Base-by-base conservation (phyloP, 2,113 vertebrate species). In the Orycteropus afer region DNA sequence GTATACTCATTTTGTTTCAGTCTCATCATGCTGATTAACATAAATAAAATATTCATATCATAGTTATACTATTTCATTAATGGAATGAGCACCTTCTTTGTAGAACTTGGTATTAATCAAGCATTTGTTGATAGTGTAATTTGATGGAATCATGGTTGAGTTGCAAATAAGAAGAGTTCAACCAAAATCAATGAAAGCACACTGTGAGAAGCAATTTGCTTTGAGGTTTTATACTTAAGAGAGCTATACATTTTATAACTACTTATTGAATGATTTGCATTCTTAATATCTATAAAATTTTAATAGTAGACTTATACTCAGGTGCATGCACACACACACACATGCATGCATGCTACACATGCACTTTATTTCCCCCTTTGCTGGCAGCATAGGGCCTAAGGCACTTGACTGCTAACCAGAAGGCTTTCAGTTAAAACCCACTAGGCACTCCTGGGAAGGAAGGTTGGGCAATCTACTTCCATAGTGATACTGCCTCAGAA, bases 1-100 rank as follows among this genome's bases (percentile, higher is more conserved):
- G 10, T 9, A 18, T 1, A n/a, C 1, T 20, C 3, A 17, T 1
- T 14, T 6, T 6, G 1, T 22, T 29, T 40, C 57, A 20, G 34
- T 51, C n/a, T 37, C 29, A 17, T 20, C 9, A 13, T 4, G 3
- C 11, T 22, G 15, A 15, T 5, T 17, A 34, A 63, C 34, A 15
- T 15, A 42, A 80, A 23, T 2, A 34, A 63, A 45, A 32, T 23
- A 20, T 34, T 74, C n/a, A 5, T 3, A 11, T 53, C 65, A 34
- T 55, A 45, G 3, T 8, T 47, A 8, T 3, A 3, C 18, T 34
- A 23, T 6, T 6, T 14, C 25, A 22, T 9, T 47, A n/a, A 34
- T 10, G 22, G 37, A 37, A 5, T 9, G 10, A 49, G 51, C 34
- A 15, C 79, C 25, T 14, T 59, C 13, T 51, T 47, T 47, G 10